Base-by-base conservation (phyloP, 2,797 vertebrate species). In the Sorex maritimensis region DNA sequence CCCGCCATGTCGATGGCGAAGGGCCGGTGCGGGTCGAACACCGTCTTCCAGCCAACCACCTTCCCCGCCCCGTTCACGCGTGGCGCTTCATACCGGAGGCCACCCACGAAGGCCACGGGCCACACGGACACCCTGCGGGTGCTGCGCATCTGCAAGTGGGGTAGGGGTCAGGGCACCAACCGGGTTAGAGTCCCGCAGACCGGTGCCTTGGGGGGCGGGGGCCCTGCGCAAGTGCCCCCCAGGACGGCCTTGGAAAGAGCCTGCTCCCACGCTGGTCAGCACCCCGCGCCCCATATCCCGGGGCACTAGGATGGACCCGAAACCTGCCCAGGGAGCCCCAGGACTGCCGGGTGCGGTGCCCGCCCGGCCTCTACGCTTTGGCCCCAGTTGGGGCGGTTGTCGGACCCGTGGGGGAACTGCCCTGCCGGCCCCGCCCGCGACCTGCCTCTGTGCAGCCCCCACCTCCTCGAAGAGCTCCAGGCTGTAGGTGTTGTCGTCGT, bases 1-100 rank as follows among this genome's bases (percentile, higher is more conserved):
- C 99, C 99, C 0, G 99, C 99, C 99, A 99, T 99, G 98, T 99
- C 99, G n/a, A 99, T 99, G 52, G 99, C 99, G 44, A 99, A 99
- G 7, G 99, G 99, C 8, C 99, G 98, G 71, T 99, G 99, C 0
- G 99, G 99, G 97, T 99, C 99, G 28, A 99, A 99, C 81, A 99
- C 99, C 0, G 99, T 99, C 97, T 99, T 99, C 99, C 99, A 99
- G 97, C 99, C 99, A 0, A 99, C 99, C 74, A 99, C 99, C 98
- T 99, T 99, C 79, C 99, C 99, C 0, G 99, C 99, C 2, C 99
- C 99, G 0, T 99, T 99, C 94, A 99, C 99, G 97, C 99, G 99
- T 30, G 99, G 99, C 0, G 99, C 99, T 97, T 99, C 99, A 0
- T 99, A 99, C 30, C 99, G 99, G 91, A 99, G 97, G 82, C 99